phyloP scores from a whole-genome alignment of 1,140 invertebrate species.

The Zaprionus ghesquierei region DNA sequence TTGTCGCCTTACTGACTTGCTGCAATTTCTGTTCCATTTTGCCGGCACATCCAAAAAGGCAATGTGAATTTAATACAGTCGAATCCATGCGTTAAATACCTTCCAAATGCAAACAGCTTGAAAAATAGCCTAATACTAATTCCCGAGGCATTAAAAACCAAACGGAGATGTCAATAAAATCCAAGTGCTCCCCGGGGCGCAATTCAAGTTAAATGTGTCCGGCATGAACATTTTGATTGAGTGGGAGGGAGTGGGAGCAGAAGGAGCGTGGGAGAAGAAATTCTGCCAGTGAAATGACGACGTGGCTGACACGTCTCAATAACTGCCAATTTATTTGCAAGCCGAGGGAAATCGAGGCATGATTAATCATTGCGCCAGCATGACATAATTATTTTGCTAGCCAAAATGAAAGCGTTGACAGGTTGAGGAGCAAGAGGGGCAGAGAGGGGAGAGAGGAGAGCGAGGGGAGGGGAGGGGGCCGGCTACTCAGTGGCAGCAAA shows the following conservation, averaged over 20 bases:
- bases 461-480: constrained; percentile 4
- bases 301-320: constrained; percentile 43
- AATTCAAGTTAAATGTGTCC: constrained; percentile 46
- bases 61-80: neutral
- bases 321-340: constrained; percentile 67
- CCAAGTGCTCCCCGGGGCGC: constrained; percentile 57
- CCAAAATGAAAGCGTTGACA: neutral
- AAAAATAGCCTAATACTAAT: neutral
- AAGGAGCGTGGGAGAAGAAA: too few species aligned
- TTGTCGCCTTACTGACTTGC: neutral
- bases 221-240: constrained; percentile 49
- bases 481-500: constrained; percentile 1
- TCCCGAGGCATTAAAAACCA: neutral
- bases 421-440: neutral
- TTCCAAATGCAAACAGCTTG: neutral
- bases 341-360: constrained; percentile 51
- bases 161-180: constrained; percentile 6
- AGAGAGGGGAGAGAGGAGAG: neutral
- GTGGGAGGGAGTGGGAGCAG: neutral
- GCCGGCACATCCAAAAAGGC: neutral
- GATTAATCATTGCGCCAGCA: constrained; percentile 64
- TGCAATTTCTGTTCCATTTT: neutral
- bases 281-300: too few species aligned
- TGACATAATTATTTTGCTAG: constrained; percentile 69
- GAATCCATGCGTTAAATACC: neutral